Conservation (phyloP, 2,113 vertebrate species). For the Physeter macrocephalus region DNA sequence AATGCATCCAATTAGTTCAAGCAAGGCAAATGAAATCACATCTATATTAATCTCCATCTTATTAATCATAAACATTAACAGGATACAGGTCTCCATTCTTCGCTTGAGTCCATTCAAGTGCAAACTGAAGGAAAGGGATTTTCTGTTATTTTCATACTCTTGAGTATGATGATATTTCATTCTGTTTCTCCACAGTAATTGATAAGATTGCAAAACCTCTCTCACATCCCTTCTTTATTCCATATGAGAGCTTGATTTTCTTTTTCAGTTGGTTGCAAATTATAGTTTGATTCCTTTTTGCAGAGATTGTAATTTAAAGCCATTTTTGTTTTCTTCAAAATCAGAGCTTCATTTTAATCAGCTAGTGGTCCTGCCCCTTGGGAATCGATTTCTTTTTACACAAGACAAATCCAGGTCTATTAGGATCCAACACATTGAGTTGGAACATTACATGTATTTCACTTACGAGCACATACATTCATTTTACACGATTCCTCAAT, state of each 20-base stretch:
- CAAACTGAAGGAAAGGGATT: slow-evolving; percentile 52
- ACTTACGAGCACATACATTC: slow-evolving; percentile 83
- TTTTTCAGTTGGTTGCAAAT: slow-evolving; percentile 52
- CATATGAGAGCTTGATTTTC: slow-evolving; percentile 19
- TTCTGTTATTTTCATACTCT: slow-evolving; percentile 49
- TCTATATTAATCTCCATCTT: slow-evolving; percentile 38
- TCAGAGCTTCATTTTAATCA: slow-evolving; percentile 63
- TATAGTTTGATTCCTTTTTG: slow-evolving; percentile 53
- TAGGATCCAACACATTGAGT: slow-evolving; percentile 78
- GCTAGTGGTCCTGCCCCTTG: slow-evolving; percentile 70
- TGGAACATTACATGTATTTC: slow-evolving; percentile 78
- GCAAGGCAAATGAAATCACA: slow-evolving; percentile 55
- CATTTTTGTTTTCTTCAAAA: slow-evolving; percentile 47
- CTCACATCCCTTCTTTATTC: slow-evolving; percentile 64
- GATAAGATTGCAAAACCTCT: slow-evolving; percentile 65
- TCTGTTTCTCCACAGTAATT: slow-evolving; percentile 11
- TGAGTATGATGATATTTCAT: slow-evolving; percentile 63
- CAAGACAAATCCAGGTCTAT: slow-evolving; percentile 64
- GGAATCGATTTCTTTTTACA: slow-evolving; percentile 73
- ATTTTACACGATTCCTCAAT: slow-evolving; percentile 83
- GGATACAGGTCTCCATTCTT: not conserved
- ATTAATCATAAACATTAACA: slow-evolving; percentile 47
- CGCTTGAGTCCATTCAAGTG: slow-evolving; percentile 41
- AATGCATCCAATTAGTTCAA: slow-evolving; percentile 61
- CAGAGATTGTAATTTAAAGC: not conserved